Conservation (phyloP, 2,113 vertebrate species). For the Tautogolabrus adspersus region DNA sequence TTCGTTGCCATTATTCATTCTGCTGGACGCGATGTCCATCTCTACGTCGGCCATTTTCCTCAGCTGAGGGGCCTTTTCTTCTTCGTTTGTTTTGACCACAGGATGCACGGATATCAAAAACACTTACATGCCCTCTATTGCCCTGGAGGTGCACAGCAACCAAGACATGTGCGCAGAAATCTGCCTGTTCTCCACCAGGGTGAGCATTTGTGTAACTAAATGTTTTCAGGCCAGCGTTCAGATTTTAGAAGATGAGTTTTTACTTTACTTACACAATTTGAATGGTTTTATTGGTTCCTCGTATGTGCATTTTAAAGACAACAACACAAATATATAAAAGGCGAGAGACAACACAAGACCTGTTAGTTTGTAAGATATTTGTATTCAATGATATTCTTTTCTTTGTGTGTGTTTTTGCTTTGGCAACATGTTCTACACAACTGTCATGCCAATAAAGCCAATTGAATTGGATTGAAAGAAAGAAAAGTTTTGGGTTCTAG, state of each 20-base stretch:
- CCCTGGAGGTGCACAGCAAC: constrained; percentile 20
- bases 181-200: constrained; percentile 54
- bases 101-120: not conserved
- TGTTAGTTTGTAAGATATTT: too few species aligned
- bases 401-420: too few species aligned
- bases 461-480: not conserved
- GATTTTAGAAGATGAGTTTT: too few species aligned
- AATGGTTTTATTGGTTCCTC: too few species aligned
- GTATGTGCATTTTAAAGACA: too few species aligned
- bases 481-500: not conserved
- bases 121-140: constrained; percentile 19
- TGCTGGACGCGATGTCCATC: constrained; percentile 78
- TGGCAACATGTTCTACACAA: too few species aligned
- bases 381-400: too few species aligned
- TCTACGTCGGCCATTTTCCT: constrained; percentile 83
- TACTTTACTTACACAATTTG: too few species aligned
- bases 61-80: constrained; percentile 55
- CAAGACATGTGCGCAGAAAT: not conserved
- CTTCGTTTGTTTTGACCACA: constrained; percentile 24
- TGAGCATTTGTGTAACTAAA: not conserved
- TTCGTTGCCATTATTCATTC: constrained; percentile 84
- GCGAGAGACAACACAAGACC: too few species aligned
- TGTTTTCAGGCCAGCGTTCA: not conserved
- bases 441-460: too few species aligned
- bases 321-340: too few species aligned